A percentile compares a stretch with the other conserved stretches of the same genome.
These are phyloP conservation scores for Cercopithecus hamlyni DNA, from an alignment of 2,797 vertebrate species.

Conservation along the genomic window DNA sequence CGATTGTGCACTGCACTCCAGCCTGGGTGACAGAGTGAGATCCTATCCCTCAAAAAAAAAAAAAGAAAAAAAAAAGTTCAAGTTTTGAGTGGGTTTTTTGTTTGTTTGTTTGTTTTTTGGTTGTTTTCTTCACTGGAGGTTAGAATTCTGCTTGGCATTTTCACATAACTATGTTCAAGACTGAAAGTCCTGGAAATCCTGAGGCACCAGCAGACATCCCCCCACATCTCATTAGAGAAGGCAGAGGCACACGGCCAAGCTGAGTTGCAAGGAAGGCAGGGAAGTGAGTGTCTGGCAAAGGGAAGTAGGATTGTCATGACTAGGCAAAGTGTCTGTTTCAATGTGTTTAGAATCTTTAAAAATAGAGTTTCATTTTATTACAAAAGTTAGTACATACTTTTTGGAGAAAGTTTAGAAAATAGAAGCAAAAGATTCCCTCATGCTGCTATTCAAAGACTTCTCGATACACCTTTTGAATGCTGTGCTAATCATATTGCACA, in stretches of 20 bases:
- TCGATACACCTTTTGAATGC: not conserved
- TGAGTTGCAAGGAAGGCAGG: not conserved
- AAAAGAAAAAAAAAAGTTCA: too few species aligned
- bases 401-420: not conserved
- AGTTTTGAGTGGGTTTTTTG: not conserved
- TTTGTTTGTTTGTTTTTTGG: not conserved
- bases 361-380: conserved; percentile 32
- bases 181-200: not conserved
- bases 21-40: too few species aligned
- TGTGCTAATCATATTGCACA: not conserved
- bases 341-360: not conserved
- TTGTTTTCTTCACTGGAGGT: not conserved
- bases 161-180: not conserved
- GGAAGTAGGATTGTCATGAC: not conserved
- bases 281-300: not conserved
- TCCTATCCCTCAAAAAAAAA: too few species aligned
- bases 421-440: not conserved
- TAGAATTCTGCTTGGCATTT: conserved; percentile 12
- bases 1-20: too few species aligned
- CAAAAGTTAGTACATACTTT: not conserved
- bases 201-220: not conserved
- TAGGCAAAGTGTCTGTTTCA: not conserved
- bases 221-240: not conserved
- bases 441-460: not conserved
- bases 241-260: not conserved